These are phyloP conservation scores for Gila orcuttii DNA, from an alignment of 2,113 vertebrate species.

Conservation along the genomic window DNA sequence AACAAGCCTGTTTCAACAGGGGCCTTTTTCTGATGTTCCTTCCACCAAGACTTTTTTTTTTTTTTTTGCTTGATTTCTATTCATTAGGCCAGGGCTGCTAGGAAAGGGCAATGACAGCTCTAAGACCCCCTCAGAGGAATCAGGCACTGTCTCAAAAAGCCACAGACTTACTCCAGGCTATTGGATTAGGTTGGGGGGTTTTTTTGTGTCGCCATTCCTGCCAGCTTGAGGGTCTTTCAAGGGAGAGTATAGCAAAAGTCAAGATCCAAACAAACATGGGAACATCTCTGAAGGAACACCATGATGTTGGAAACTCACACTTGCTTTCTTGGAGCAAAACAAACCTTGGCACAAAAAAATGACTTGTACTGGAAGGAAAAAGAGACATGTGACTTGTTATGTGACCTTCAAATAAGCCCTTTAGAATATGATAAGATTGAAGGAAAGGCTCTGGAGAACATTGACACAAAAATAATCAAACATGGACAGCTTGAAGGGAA, in stretches of 20 bases:
- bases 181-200: constrained; percentile 54
- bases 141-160: constrained; percentile 31
- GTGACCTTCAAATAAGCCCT: constrained; percentile 27
- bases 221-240: constrained; percentile 14
- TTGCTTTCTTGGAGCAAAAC: neutral
- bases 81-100: constrained; percentile 23
- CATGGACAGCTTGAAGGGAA: constrained; percentile 60
- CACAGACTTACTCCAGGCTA: constrained; percentile 48
- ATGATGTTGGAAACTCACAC: neutral
- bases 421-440: neutral
- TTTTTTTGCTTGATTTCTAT: constrained; percentile 6
- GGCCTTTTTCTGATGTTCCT: neutral
- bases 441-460: neutral
- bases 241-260: constrained; percentile 2
- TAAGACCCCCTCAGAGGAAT: constrained; percentile 42
- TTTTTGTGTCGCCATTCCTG: constrained; percentile 29
- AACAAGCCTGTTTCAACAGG: neutral
- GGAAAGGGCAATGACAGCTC: constrained; percentile 9
- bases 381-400: neutral
- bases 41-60: too few relatives aligned
- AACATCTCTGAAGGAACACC: constrained; percentile 21
- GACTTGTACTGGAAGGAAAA: neutral
- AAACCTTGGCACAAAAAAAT: neutral
- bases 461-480: constrained; percentile 42
- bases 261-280: constrained; percentile 22